Evolutionary conservation across 1,140 invertebrate genomes (phyloP).

Genomic region (Camponotus vicinus): DNA sequence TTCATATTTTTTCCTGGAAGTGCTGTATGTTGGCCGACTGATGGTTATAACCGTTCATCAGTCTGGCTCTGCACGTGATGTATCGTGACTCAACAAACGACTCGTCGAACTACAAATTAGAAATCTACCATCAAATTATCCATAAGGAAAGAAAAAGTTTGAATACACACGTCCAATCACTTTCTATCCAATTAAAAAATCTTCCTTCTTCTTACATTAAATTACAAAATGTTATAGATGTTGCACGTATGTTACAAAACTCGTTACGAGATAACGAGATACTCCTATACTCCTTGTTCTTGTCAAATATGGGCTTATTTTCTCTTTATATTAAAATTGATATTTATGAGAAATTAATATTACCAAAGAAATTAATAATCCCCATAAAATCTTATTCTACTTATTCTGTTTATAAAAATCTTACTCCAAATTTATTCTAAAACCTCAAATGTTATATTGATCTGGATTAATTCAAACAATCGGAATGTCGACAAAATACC

Average conservation of each 20-base stretch:
- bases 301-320: neutral
- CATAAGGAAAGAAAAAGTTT: neutral
- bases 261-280: neutral
- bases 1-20: conserved; percentile 1
- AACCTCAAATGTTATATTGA: neutral
- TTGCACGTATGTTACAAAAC: conserved; percentile 1
- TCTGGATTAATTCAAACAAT: conserved; percentile 2
- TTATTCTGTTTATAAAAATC: no score
- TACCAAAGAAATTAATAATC: no score
- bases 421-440: no score
- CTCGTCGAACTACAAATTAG: neutral
- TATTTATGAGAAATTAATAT: neutral
- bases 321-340: neutral
- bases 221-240: neutral
- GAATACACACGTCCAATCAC: neutral
- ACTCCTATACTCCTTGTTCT: neutral
- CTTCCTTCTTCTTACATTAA: neutral
- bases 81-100: neutral
- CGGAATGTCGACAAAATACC: neutral
- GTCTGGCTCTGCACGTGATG: neutral
- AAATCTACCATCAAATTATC: conserved; percentile 1
- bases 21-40: neutral
- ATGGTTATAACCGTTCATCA: neutral
- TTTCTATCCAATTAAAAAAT: neutral
- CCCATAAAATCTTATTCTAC: neutral